Percentiles rank a stretch among this genome's conserved stretches.
phyloP scores from a whole-genome alignment of 1,140 invertebrate species.

The Lasioglossum albipes region DNA sequence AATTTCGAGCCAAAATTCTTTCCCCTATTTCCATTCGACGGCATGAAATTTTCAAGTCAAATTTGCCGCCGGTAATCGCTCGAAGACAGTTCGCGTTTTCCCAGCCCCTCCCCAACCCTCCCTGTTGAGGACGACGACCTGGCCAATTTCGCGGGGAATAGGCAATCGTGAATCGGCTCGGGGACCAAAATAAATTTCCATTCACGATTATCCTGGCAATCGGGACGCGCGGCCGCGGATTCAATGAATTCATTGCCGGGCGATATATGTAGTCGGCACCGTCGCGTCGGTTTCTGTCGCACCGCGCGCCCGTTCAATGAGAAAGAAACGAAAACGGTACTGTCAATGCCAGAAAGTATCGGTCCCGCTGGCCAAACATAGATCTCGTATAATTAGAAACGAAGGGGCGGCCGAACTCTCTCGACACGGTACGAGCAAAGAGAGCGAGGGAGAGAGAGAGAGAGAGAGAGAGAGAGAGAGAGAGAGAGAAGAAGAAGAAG shows the following conservation, averaged over 20 bases:
- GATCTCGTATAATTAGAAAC: constrained; percentile 75
- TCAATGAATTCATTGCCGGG: constrained; percentile 25
- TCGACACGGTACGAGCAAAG: constrained; percentile 40
- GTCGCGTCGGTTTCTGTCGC: neutral
- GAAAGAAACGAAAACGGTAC: constrained; percentile 39
- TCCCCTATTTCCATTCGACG: constrained; percentile 25
- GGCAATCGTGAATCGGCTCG: constrained; percentile 3
- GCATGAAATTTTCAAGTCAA: constrained; percentile 43
- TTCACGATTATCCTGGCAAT: constrained; percentile 28
- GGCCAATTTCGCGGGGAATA: constrained; percentile 3
- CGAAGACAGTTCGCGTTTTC: neutral
- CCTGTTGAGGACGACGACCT: too few species aligned
- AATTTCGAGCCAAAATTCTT: neutral
- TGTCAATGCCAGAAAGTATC: constrained; percentile 75
- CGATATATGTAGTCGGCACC: neutral
- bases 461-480: too few species aligned
- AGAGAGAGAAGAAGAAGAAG: too few species aligned
- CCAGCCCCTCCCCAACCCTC: neutral
- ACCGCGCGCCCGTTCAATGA: neutral
- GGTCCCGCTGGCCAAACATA: constrained; percentile 70
- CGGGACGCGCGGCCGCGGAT: neutral
- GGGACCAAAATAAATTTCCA: constrained; percentile 42
- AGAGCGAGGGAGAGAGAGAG: too few species aligned
- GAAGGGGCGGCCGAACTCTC: constrained; percentile 48
- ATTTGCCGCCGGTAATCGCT: constrained; percentile 33